A percentile compares a stretch with the other conserved stretches of the same genome.
Conservation (phyloP, 2,888 invertebrate genomes). For the Carcina quercana region DNA sequence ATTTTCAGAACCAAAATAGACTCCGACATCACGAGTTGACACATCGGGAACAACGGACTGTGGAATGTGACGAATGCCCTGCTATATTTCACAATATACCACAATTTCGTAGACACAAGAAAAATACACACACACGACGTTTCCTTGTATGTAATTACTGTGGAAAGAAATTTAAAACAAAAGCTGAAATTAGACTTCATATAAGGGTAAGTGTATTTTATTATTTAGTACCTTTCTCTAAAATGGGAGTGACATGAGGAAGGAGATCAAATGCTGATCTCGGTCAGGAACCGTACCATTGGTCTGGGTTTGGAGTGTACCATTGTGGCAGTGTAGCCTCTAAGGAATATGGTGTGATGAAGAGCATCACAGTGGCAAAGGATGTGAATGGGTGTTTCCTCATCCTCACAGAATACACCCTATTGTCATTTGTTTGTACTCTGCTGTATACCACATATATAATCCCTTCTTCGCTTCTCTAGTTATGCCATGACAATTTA, state of each 20-base stretch:
- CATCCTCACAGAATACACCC: too few relatives aligned
- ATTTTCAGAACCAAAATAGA: neutral
- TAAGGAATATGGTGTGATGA: neutral
- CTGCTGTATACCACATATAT: too few relatives aligned
- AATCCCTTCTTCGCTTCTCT: too few relatives aligned
- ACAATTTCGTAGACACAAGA: neutral
- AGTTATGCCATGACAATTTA: too few relatives aligned
- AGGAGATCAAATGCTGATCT: neutral
- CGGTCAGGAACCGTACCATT: neutral
- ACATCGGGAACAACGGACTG: neutral
- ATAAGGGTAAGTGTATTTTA: neutral
- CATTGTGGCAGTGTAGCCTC: neutral
- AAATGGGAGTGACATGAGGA: neutral
- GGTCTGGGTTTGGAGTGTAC: neutral
- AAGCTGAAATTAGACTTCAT: neutral
- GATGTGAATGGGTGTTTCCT: neutral
- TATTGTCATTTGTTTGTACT: too few relatives aligned
- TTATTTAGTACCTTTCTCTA: neutral
- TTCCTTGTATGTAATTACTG: neutral
- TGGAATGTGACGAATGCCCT: neutral
- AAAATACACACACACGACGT: neutral
- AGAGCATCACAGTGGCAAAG: neutral
- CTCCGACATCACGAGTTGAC: neutral
- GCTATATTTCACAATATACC: neutral
- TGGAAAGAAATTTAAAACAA: neutral